Base-by-base conservation (phyloP, 2,888 invertebrate species). In the Apodemia mormo region DNA sequence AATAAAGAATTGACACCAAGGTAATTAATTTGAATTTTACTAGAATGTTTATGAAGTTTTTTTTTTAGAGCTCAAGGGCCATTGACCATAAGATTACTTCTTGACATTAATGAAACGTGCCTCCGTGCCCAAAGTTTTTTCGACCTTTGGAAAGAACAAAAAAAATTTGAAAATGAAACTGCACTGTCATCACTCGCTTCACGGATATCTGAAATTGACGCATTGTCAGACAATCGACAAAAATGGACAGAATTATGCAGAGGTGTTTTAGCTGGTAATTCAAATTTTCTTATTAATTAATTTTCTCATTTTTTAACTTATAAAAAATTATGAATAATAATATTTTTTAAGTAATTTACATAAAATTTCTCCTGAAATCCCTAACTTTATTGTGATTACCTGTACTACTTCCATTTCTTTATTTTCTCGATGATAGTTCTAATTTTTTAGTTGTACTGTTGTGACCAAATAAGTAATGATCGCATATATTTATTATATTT, bases 41-140 rank as follows among this genome's bases (percentile, higher is more conserved):
- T 7, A 12, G 49, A 5, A 49, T 49, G 49, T 5, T 49, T 14
- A 49, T 14, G 5, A 49, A 14, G 49, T 30, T 70, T 74, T 70
- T 61, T 65, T 88, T 91, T 82, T 82, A 94, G 94, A 76, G 92
- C 96, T 89, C 96, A 97, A 70, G 97, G 97, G 72, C 96, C 96
- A 73, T 94, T 99, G 79, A 98, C 98, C 73, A 97, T 99, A 75
- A 94, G 99, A 82, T 96, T 97, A 82, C 94, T 99, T 75, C 94
- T 99, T 78, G 98, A 99, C 86, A 96, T 98, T 79, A 97, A 98
- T 81, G 98, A 98, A 90, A 97, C 98, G 82, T 97, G 96, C 82
- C 95, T 99, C 85, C 95, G 97, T 80, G 97, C 98, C 82, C 97
- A 97, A 85, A 97, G 98, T 74, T 99, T 99, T 86, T 96, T 96